These are phyloP conservation scores for Bedellia somnulentella DNA, from an alignment of 2,888 invertebrate genomes.

Conservation along the genomic window DNA sequence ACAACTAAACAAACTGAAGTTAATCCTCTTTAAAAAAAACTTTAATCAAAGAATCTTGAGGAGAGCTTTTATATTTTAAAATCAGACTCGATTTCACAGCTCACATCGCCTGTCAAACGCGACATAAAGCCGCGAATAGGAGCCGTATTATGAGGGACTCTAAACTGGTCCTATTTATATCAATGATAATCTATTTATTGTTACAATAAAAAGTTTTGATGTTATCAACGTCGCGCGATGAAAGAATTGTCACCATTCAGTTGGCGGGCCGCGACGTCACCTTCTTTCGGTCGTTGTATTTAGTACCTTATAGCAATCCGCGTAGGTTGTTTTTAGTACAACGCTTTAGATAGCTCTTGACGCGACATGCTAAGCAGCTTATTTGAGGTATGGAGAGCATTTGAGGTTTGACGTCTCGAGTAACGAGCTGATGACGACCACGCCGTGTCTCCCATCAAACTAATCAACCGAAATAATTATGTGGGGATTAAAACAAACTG, in stretches of 20 bases:
- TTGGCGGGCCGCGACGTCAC: constrained; percentile 30
- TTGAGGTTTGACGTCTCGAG: constrained; percentile 40
- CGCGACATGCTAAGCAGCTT: constrained; percentile 50
- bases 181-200: constrained; percentile 58
- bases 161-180: constrained; percentile 56
- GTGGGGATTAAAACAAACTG: constrained; percentile 9
- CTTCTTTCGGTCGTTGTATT: too few relatives aligned
- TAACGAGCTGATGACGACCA: constrained; percentile 30
- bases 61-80: constrained; percentile 46
- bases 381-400: constrained; percentile 33
- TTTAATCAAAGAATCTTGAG: constrained; percentile 40
- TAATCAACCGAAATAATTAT: constrained; percentile 4
- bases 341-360: constrained; percentile 13
- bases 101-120: constrained; percentile 53
- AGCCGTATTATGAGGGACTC: constrained; percentile 44
- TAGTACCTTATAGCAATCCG: constrained; percentile 15
- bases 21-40: constrained; percentile 36
- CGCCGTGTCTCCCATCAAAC: not conserved
- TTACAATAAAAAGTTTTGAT: constrained; percentile 56
- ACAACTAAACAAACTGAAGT: constrained; percentile 47
- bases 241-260: constrained; percentile 54
- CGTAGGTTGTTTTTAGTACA: constrained; percentile 13
- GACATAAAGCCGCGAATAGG: constrained; percentile 55
- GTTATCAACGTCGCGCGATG: constrained; percentile 46
- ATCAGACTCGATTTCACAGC: constrained; percentile 58